Conservation (phyloP, 1,140 invertebrate species). For the Thaumatotibia leucotreta region DNA sequence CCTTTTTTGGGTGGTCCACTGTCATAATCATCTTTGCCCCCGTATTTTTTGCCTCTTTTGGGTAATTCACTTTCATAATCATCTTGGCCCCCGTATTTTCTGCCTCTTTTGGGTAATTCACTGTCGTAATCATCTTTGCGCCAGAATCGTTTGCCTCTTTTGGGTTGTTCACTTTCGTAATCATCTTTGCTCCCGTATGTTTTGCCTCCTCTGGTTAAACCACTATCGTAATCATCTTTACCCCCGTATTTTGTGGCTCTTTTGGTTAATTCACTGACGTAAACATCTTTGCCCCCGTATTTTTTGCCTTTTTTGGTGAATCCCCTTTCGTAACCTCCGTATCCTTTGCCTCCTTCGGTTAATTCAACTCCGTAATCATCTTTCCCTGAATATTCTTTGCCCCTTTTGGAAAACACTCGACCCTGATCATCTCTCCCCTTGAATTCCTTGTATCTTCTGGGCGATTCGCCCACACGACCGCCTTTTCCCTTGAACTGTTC, state of each 20-base stretch:
- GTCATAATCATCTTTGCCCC: background rate
- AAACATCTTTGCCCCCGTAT: background rate
- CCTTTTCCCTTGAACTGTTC: too few species aligned
- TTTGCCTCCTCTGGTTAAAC: background rate
- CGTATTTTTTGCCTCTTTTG: background rate
- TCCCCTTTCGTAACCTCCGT: background rate
- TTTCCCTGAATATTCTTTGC: too few species aligned
- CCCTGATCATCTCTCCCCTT: background rate
- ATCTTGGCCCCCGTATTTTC: background rate
- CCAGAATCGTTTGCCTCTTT: too few species aligned
- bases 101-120: background rate
- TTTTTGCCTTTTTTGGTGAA: background rate
- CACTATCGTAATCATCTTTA: too few species aligned
- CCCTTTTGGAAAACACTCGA: too few species aligned
- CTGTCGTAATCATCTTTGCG: background rate
- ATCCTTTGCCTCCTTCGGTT: background rate
- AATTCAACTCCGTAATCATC: background rate
- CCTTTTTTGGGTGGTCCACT: background rate
- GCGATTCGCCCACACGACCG: too few species aligned
- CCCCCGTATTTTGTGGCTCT: background rate
- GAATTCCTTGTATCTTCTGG: too few species aligned
- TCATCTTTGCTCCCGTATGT: background rate
- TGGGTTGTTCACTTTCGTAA: too few species aligned
- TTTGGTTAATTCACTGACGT: background rate
- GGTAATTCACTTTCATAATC: background rate